Conservation (phyloP, 1,140 invertebrate species). For the Drosophila simulans region DNA sequence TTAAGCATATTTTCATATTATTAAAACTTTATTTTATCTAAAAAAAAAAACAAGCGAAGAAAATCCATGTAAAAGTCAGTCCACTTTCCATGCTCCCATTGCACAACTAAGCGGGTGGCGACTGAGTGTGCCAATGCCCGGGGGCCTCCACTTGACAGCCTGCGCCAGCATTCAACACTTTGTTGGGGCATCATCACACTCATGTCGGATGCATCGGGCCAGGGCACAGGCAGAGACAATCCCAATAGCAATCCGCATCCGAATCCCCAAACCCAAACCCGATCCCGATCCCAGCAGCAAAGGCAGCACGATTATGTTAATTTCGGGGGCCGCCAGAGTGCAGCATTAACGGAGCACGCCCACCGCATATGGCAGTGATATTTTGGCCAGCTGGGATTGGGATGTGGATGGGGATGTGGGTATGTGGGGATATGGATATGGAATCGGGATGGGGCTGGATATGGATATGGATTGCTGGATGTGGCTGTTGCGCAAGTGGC, state of each 20-base stretch:
- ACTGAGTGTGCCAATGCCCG: slow-evolving; percentile 56
- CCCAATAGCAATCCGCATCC: neutral
- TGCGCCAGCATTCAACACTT: slow-evolving; percentile 76
- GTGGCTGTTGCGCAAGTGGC: slow-evolving; percentile 69
- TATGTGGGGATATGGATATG: slow-evolving; percentile 43
- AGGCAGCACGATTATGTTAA: slow-evolving; percentile 78
- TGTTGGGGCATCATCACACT: slow-evolving; percentile 54
- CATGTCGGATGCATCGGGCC: slow-evolving; percentile 3
- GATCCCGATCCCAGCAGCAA: slow-evolving; percentile 23
- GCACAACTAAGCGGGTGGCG: slow-evolving; percentile 55
- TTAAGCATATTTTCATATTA: slow-evolving; percentile 70
- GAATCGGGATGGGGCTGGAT: slow-evolving; percentile 25
- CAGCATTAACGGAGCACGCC: slow-evolving; percentile 78
- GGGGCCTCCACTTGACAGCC: slow-evolving; percentile 73
- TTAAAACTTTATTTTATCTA: slow-evolving; percentile 58
- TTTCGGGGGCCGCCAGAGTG: slow-evolving; percentile 59
- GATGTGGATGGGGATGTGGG: slow-evolving; percentile 37
- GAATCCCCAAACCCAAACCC: neutral
- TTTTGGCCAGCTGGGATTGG: slow-evolving; percentile 58
- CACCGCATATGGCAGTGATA: slow-evolving; percentile 81
- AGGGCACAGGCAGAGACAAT: slow-evolving; percentile 10
- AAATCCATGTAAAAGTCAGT: slow-evolving; percentile 33
- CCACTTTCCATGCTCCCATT: slow-evolving; percentile 53
- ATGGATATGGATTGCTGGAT: slow-evolving; percentile 63
- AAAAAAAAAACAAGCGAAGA: slow-evolving; percentile 5